These are phyloP conservation scores for Toxostoma redivivum DNA, from an alignment of 2,113 vertebrate species.

Conservation along the genomic window DNA sequence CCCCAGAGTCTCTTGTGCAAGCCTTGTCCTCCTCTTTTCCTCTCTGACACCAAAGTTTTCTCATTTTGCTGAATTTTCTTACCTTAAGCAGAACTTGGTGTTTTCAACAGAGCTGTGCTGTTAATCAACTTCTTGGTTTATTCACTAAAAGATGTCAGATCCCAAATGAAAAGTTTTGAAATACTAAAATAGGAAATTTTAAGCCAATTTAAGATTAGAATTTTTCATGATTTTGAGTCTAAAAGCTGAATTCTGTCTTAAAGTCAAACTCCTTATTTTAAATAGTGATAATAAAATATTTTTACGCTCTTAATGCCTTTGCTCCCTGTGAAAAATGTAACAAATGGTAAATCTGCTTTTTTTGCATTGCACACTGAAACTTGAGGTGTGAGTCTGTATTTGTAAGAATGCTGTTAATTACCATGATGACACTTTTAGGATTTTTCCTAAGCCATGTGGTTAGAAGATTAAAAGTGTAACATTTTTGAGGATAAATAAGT, in stretches of 20 bases:
- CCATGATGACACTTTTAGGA: rapidly evolving
- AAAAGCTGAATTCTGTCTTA: background rate
- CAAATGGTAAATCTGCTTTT: background rate
- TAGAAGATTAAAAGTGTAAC: background rate
- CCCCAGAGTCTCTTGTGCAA: background rate
- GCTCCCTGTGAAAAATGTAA: background rate
- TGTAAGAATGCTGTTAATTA: background rate
- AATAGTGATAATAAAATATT: background rate
- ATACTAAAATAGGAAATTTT: background rate
- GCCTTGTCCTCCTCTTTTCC: background rate
- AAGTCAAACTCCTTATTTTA: background rate
- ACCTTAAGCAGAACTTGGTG: background rate
- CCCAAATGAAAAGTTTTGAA: background rate
- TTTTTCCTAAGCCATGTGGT: background rate
- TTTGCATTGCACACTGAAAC: background rate
- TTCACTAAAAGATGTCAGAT: background rate
- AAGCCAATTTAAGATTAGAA: background rate
- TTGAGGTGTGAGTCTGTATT: background rate
- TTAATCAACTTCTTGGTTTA: background rate
- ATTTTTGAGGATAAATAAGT: background rate
- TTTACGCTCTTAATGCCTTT: background rate
- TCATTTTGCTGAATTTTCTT: background rate
- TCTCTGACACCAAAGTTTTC: background rate
- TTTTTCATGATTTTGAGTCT: background rate
- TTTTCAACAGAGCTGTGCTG: background rate